Evolutionary conservation across 2,888 invertebrate genomes (phyloP).

Genomic region (Geotrupes spiniger): DNA sequence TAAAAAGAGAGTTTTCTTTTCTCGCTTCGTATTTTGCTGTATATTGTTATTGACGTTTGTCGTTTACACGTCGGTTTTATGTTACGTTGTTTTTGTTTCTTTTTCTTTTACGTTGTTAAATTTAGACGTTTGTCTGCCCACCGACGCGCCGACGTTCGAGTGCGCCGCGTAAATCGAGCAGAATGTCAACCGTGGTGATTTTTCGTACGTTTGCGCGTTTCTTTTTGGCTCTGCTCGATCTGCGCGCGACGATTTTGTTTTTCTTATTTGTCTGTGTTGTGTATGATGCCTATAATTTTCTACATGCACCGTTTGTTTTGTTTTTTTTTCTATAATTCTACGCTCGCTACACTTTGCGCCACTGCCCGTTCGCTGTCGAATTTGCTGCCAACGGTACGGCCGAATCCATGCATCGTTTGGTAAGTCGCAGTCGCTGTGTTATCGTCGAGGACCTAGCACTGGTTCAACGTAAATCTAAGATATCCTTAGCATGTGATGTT

Average conservation of each 20-base stretch:
- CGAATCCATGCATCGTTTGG: conserved; percentile 42
- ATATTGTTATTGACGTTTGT: conserved; percentile 18
- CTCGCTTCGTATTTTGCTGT: conserved; percentile 20
- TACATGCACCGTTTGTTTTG: conserved; percentile 52
- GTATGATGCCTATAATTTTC: conserved; percentile 44
- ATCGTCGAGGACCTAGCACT: conserved; percentile 25
- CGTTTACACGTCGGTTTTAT: conserved; percentile 17
- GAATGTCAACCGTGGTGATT: too few species aligned
- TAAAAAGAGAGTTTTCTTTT: conserved; percentile 18
- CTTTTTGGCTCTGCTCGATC: too few species aligned
- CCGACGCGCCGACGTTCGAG: too few species aligned
- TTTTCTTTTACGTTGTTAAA: conserved; percentile 4
- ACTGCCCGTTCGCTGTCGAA: conserved; percentile 45
- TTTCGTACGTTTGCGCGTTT: too few species aligned
- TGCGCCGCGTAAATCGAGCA: too few species aligned
- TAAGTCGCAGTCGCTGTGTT: conserved; percentile 43
- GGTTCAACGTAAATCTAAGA: conserved; percentile 9
- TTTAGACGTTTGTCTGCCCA: conserved; percentile 2
- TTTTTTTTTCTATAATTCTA: conserved; percentile 52
- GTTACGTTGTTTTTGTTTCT: conserved; percentile 13
- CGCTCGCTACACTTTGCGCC: conserved; percentile 52
- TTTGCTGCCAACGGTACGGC: conserved; percentile 37
- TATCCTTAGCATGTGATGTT: neutral
- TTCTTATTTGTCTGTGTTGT: neutral
- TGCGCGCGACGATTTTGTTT: too few species aligned